These are phyloP conservation scores for cat (Felis catus) DNA, from an alignment of 2,113 vertebrate species.

Conservation along the genomic window DNA sequence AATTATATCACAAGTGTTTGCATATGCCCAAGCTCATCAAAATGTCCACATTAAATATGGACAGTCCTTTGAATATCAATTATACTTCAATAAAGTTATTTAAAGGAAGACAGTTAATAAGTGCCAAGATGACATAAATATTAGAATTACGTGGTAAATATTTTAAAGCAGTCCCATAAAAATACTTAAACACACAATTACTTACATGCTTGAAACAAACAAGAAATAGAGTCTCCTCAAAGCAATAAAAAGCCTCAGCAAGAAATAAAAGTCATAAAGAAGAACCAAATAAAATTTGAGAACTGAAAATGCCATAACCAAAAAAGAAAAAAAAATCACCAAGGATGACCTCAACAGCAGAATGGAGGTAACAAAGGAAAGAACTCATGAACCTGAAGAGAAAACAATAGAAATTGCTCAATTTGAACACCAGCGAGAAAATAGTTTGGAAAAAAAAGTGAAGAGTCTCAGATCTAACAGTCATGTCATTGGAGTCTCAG, in stretches of 20 bases:
- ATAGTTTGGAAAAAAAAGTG: not conserved
- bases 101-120: not conserved
- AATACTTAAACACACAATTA: not conserved
- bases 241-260: not conserved
- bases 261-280: not conserved
- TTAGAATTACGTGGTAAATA: slow-evolving; percentile 17
- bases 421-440: slow-evolving; percentile 28
- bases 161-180: not conserved
- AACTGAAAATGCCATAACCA: not conserved
- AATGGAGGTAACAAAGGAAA: not conserved
- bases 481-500: not conserved
- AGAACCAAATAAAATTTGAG: not conserved
- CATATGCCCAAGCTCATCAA: not conserved
- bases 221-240: not conserved
- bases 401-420: not conserved
- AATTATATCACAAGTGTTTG: not conserved
- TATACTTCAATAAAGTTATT: not conserved
- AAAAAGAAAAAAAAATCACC: not conserved
- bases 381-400: not conserved
- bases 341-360: not conserved
- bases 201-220: not conserved
- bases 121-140: not conserved
- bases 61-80: not conserved
- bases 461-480: not conserved
- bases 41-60: not conserved